Base-by-base conservation (phyloP, 1,140 invertebrate genomes). In the Heliconius nattereri region DNA sequence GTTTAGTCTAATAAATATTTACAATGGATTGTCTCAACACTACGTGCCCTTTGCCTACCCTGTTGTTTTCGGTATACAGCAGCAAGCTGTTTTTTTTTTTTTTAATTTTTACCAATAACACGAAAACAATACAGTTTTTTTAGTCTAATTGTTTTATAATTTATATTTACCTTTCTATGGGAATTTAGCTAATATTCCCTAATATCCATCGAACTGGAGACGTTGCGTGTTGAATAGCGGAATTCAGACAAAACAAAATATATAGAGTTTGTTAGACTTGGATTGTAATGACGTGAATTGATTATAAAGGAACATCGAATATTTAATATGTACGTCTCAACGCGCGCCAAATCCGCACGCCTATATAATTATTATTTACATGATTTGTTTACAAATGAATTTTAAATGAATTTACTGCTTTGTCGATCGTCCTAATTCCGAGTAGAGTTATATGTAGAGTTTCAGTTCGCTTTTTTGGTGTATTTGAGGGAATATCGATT, bases 271-370 rank as follows among this genome's bases (percentile, higher is more conserved):
- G 7, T 35, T 1, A 66, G 23, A 66, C n/a, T 66, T 66, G 60
- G 60, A 3, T 66, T 3, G 11, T 23, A 13, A 29, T 66, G 60
- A 66, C 23, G 60, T 66, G 20, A 45, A 23, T 26, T 26, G 9
- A 26, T 66, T 66, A 11, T 8, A 66, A 26, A 66, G 60, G 57
- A 23, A 60, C 57, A 60, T 60, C 57, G 9, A 3, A 11, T 66
- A 26, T 26, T 66, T 66, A 66, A 29, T 66, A 66, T 66, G 60
- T 29, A 66, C 11, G 26, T 26, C 60, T 26, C 11, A 66, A 6
- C 60, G 11, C 71, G 54, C 70, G 52, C 81, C 81, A 76, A 76
- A 82, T 72, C 49, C 40, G 49, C 1, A 76, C 49, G 40, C 19
- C 49, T 72, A 35, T 35, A 70, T 77, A 71, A 76, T 71, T 45